Evolutionary conservation across 2,113 vertebrate species (phyloP).

Genomic region (Axis porcinus): DNA sequence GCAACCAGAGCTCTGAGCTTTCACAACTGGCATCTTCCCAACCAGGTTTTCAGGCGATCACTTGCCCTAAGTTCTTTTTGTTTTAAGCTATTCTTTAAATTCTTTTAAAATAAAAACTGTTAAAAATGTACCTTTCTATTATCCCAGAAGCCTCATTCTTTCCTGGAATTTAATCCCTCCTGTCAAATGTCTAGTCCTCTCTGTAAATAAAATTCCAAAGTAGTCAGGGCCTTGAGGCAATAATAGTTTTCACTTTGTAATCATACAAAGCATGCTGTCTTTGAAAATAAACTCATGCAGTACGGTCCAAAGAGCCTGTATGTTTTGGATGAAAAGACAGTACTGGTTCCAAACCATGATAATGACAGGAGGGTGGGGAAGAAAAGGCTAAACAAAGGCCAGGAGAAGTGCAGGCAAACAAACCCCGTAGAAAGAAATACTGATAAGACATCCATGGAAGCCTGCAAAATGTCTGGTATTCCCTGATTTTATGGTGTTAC

Average conservation of each 20-base stretch:
- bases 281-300: neutral
- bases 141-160: neutral
- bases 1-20: slow-evolving; percentile 28
- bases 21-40: neutral
- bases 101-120: neutral
- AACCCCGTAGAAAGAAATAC: neutral
- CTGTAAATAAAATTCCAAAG: neutral
- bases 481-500: neutral
- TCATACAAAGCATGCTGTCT: neutral
- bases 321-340: neutral
- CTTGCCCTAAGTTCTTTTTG: neutral
- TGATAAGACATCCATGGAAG: neutral
- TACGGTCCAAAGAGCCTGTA: neutral
- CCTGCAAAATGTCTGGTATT: neutral
- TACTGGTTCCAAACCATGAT: neutral
- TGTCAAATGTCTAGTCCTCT: neutral
- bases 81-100: slow-evolving; percentile 29
- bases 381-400: neutral
- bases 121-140: neutral
- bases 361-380: neutral
- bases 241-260: neutral
- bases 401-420: accelerated
- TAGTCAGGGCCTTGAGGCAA: neutral
- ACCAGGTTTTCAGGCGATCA: neutral
- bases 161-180: neutral